These are phyloP conservation scores for Halictus quadricinctus DNA, from an alignment of 2,888 invertebrate genomes.

Conservation along the genomic window DNA sequence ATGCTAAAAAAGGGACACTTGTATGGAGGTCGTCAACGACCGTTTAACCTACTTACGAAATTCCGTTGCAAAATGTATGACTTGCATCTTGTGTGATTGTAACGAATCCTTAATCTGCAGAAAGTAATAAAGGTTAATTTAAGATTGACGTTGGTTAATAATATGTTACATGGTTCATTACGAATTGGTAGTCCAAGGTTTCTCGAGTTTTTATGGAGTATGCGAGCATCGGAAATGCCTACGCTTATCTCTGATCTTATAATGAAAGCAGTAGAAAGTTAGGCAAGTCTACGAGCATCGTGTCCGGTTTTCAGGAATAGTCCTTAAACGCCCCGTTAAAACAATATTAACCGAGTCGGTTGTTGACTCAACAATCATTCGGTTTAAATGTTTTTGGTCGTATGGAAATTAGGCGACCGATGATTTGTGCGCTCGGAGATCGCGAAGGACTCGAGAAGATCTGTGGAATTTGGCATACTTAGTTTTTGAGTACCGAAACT, in stretches of 20 bases:
- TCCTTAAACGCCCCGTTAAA: conserved; percentile 21
- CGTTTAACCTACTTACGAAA: conserved; percentile 21
- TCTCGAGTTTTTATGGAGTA: background rate
- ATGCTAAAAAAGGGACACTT: conserved; percentile 4
- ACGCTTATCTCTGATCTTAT: conserved; percentile 13
- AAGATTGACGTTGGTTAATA: background rate
- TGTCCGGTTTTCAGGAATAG: conserved; percentile 27
- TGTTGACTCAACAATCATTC: background rate
- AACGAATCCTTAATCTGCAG: background rate
- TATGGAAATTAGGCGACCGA: background rate
- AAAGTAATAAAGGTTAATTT: background rate
- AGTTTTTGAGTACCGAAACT: background rate
- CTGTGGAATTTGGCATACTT: background rate
- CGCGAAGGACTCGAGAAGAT: background rate
- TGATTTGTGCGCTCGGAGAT: background rate
- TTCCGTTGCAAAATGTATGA: background rate
- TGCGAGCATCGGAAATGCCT: background rate
- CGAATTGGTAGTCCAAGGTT: background rate
- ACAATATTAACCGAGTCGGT: background rate
- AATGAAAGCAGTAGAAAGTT: conserved; percentile 47
- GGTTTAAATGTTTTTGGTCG: background rate
- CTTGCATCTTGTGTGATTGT: background rate
- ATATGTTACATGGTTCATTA: background rate
- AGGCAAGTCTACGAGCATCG: background rate
- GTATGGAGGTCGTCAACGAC: conserved; percentile 27